These are phyloP conservation scores for Opisthograptis luteolata DNA, from an alignment of 2,888 invertebrate species.

Conservation along the genomic window DNA sequence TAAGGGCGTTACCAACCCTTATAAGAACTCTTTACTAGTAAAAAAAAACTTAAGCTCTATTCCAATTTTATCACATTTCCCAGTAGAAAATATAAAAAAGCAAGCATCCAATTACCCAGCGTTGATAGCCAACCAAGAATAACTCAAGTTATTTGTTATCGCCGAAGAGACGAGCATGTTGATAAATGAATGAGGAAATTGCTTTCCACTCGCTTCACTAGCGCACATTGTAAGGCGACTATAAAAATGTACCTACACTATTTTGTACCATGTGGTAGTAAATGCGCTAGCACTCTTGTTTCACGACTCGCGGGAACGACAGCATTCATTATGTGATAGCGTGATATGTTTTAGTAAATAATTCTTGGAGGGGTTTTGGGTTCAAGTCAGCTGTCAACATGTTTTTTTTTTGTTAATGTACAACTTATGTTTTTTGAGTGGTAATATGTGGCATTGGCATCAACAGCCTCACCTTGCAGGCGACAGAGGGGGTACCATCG, in stretches of 20 bases:
- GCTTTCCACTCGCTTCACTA: conserved; percentile 24
- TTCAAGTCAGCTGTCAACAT: no score
- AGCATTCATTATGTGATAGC: neutral
- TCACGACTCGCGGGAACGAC: neutral
- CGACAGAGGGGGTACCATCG: no score
- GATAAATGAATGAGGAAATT: conserved; percentile 29
- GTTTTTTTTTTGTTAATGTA: no score
- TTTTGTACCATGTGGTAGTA: conserved; percentile 5
- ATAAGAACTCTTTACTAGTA: no score
- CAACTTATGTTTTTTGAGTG: no score
- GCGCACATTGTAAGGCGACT: conserved; percentile 16
- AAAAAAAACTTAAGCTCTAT: no score
- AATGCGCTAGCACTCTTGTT: neutral
- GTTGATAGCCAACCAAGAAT: conserved; percentile 22
- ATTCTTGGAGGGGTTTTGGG: no score
- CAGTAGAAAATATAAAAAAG: neutral
- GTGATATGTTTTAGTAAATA: neutral
- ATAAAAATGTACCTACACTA: conserved; percentile 9
- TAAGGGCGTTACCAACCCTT: no score
- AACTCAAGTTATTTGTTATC: conserved; percentile 28
- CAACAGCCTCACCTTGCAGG: no score
- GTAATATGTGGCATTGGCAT: no score
- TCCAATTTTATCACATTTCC: neutral
- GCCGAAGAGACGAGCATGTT: conserved; percentile 21
- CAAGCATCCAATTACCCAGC: conserved; percentile 18